Base-by-base conservation (phyloP, 2,113 vertebrate species). In the Ptyas mucosa region DNA sequence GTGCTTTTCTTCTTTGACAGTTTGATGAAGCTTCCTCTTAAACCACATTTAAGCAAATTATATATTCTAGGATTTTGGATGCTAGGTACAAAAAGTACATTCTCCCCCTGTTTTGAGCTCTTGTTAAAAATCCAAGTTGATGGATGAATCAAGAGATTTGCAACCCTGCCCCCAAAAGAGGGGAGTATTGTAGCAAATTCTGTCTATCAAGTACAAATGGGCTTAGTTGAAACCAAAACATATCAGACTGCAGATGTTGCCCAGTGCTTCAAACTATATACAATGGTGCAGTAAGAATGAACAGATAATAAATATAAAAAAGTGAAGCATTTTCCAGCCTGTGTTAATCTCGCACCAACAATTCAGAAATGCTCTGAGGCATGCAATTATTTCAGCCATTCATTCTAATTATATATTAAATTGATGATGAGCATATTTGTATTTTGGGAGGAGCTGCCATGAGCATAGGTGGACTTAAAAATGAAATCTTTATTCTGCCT, bases 401-500 rank as follows among this genome's bases (percentile, higher is more conserved):
- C 12, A 90, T 90, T 92, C 95, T 96, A 89, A 92, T 92, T 90
- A 88, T 91, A 86, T 46, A 52, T 92, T 91, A 91, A 95, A 75
- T 93, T 93, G 92, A 94, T 90, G 94, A 90, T 94, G 11, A 94
- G 94, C 95, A 94, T 94, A 92, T 58, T 51, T 88, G 87, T 89
- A 46, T 94, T 91, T 24, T 58, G 94, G 90, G 94, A 94, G 94
- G 52, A 95, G 94, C 88, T 96, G 69, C 96, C 1, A 52, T 95
- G 95, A 93, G 95, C 92, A 93, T 0, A 8, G 91, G 85, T 94
- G 91, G 94, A 88, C 54, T 96, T 94, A 89, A 55, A 53, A 91
- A 91, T 90, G 89, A 55, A 57, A 18, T 51, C n/a, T 52, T 87
- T 91, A 93, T 93, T 91, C 26, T 29, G 92, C 20, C 34, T 94